Evolutionary conservation across 2,888 invertebrate genomes (phyloP), one percentile per base, ranked within the genome.

Genomic region (Ypsolopha scabrella): DNA sequence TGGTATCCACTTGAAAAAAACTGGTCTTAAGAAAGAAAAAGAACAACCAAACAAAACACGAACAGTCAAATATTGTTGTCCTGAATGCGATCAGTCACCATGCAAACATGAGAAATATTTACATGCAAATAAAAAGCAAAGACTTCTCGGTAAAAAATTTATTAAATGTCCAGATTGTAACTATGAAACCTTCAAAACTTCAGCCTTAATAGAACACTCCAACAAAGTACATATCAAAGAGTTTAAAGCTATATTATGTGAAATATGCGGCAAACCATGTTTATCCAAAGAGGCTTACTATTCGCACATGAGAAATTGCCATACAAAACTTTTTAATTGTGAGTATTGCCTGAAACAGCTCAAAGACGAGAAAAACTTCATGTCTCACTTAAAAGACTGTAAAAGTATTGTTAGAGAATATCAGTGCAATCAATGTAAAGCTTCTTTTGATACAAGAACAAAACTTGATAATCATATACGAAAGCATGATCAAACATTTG

Each of bases 141-240:
- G 39, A n/a, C 11, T 33, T 7, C 13, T 7, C 0, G 49, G 41
- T 9, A 7, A n/a, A 1, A 41, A 49, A 11, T 0, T n/a, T 1
- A 49, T 49, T 6, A 11, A 33, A 33, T 49, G 49, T 24, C 49
- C 49, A 10, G 41, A 41, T 11, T 49, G 49, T 35, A 14, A 49
- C 10, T 49, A 49, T 33, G 33, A 9, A 11, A 41, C 39, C 6
- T 39, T 34, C 7, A 4, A 24, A 10, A 41, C 39, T n/a, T n/a
- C 33, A 7, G 10, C 6, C 7, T 33, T 41, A 4, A 49, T 49
- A 24, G 38, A 33, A 24, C 49, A 49, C 7, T 33, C 39, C 7
- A 49, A 49, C 34, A 49, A 33, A 41, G 41, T 49, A 7, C 49
- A 49, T 24, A 10, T 49, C 8, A 49, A 49, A 34, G 24, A 7